These are phyloP conservation scores for Neogale vison DNA, from an alignment of 2,113 vertebrate genomes.

Conservation along the genomic window DNA sequence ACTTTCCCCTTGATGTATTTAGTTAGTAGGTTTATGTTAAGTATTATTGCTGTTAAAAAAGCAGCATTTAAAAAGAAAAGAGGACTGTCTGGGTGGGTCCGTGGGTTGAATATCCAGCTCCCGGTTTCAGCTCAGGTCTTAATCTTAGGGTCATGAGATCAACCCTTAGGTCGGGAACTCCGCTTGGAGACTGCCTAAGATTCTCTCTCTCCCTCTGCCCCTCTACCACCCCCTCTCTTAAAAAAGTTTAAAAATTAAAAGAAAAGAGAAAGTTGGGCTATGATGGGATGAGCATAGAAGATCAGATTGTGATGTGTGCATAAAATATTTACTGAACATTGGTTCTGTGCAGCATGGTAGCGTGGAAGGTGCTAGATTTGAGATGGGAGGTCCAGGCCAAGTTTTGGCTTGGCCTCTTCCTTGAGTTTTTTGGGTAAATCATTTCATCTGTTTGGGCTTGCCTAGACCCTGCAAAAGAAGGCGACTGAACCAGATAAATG, in stretches of 20 bases:
- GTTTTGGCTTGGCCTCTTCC: background rate
- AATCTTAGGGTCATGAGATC: background rate
- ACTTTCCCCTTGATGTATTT: background rate
- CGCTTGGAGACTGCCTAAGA: background rate
- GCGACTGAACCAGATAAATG: background rate
- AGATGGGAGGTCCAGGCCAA: background rate
- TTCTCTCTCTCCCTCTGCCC: background rate
- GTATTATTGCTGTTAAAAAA: background rate
- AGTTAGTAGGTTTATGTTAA: background rate
- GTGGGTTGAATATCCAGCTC: background rate
- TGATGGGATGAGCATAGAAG: background rate
- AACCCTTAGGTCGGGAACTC: no score
- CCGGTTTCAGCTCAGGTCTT: background rate
- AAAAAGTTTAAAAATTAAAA: no score
- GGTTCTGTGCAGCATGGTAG: no score
- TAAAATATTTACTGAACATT: background rate
- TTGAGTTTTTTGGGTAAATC: background rate
- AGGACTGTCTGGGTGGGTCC: background rate
- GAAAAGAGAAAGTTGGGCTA: background rate
- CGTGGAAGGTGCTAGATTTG: background rate
- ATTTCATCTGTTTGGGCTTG: conserved; percentile 8
- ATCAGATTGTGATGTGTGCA: background rate
- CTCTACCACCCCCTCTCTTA: background rate
- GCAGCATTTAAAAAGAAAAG: background rate
- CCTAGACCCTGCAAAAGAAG: background rate